Evolutionary conservation across 2,888 invertebrate genomes (phyloP).

Genomic region (Xestobium rufovillosum): DNA sequence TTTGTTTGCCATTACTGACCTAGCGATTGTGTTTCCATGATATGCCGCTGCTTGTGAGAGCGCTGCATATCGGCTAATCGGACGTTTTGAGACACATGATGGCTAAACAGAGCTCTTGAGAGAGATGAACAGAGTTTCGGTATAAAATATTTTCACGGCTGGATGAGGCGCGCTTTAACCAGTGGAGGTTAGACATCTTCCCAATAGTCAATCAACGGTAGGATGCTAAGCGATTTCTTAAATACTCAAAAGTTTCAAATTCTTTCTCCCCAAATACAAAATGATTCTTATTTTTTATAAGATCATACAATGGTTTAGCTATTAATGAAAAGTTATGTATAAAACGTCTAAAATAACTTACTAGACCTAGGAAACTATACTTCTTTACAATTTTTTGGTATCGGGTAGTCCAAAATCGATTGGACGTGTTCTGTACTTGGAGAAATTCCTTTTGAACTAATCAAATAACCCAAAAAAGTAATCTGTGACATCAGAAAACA

Average conservation of each 20-base stretch:
- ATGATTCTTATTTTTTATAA: too few species aligned
- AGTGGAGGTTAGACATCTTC: too few species aligned
- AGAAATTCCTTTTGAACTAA: conserved; percentile 4
- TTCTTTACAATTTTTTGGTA: conserved; percentile 9
- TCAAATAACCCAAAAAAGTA: conserved; percentile 8
- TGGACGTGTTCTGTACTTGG: conserved; percentile 6
- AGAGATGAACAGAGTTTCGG: too few species aligned
- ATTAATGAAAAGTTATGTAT: conserved; percentile 5
- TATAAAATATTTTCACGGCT: too few species aligned
- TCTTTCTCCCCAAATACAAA: conserved; percentile 11
- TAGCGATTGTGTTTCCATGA: too few species aligned
- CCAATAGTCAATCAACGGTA: too few species aligned
- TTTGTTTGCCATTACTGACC: too few species aligned
- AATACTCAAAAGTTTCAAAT: conserved; percentile 16
- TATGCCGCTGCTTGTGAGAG: too few species aligned
- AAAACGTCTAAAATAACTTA: conserved; percentile 8
- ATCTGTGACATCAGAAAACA: conserved; percentile 7
- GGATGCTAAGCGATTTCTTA: conserved; percentile 19
- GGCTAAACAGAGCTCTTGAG: too few species aligned
- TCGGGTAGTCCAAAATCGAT: conserved; percentile 5
- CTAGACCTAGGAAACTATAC: conserved; percentile 10
- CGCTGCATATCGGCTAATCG: too few species aligned
- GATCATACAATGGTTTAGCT: conserved; percentile 11
- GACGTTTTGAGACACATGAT: too few species aligned
- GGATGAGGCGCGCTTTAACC: too few species aligned